Percentiles rank a stretch among this genome's conserved stretches.
Evolutionary conservation across 1,140 invertebrate genomes (phyloP).

Genomic region (Limonius californicus): DNA sequence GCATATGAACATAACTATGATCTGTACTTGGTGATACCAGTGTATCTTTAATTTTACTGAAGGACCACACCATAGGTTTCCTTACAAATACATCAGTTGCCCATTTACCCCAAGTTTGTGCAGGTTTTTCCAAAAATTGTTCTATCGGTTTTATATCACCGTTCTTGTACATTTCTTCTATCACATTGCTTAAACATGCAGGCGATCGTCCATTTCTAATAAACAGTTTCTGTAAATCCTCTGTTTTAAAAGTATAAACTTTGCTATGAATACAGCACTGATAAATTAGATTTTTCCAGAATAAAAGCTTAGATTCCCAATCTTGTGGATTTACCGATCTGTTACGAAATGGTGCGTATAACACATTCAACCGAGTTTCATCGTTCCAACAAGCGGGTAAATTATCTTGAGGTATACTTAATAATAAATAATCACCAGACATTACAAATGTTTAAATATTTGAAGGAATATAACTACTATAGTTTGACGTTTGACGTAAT

Average conservation of each 20-base stretch:
- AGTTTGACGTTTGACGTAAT: too few species aligned
- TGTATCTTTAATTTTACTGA: constrained; percentile 43
- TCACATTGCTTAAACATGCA: constrained; percentile 43
- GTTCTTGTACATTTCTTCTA: constrained; percentile 45
- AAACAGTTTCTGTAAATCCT: constrained; percentile 44
- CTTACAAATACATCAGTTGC: constrained; percentile 42
- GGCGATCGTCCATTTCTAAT: constrained; percentile 46
- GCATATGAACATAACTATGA: constrained; percentile 31
- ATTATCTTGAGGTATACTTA: constrained; percentile 29
- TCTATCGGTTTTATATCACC: constrained; percentile 37
- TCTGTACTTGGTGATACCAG: constrained; percentile 18
- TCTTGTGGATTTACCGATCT: constrained; percentile 50
- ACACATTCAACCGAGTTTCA: constrained; percentile 49
- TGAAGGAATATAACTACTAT: too few species aligned
- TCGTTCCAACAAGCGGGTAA: constrained; percentile 49
- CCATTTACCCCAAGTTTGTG: constrained; percentile 45
- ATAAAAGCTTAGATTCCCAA: constrained; percentile 51
- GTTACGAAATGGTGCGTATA: constrained; percentile 50
- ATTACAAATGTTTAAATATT: too few species aligned
- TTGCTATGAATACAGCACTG: constrained; percentile 45
- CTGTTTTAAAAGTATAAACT: constrained; percentile 41
- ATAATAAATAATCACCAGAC: not conserved
- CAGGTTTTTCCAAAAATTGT: constrained; percentile 36
- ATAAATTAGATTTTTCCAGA: constrained; percentile 50
- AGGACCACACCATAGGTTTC: constrained; percentile 45